phyloP scores from a whole-genome alignment of 1,140 invertebrate genomes.

The Drosophila elegans region DNA sequence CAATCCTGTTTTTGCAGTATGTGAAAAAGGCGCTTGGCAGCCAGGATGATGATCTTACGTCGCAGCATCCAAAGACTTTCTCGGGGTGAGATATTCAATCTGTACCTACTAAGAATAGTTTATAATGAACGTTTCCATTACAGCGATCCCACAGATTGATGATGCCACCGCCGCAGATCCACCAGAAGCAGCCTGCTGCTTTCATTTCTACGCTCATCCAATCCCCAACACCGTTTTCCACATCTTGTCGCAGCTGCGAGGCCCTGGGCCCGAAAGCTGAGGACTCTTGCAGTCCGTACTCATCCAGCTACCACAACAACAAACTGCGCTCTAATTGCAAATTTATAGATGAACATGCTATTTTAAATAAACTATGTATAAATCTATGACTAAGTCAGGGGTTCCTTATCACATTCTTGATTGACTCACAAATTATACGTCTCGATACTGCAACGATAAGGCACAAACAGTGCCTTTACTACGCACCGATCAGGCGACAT shows the following conservation, averaged over 20 bases:
- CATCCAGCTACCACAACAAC: slow-evolving; percentile 39
- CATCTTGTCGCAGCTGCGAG: slow-evolving; percentile 17
- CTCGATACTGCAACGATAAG: slow-evolving; percentile 48
- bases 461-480: slow-evolving; percentile 24
- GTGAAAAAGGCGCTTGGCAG: slow-evolving; percentile 90
- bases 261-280: slow-evolving; percentile 34
- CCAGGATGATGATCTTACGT: slow-evolving; percentile 88
- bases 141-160: slow-evolving; percentile 84
- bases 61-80: slow-evolving; percentile 86
- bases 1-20: slow-evolving; percentile 85
- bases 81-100: slow-evolving; percentile 59
- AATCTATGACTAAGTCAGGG: slow-evolving; percentile 60
- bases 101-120: neutral
- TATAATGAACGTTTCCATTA: neutral
- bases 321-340: slow-evolving; percentile 54
- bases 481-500: slow-evolving; percentile 63
- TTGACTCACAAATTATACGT: slow-evolving; percentile 26
- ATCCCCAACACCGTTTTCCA: slow-evolving; percentile 18
- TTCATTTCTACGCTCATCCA: slow-evolving; percentile 43
- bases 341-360: slow-evolving; percentile 75
- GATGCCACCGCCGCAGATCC: slow-evolving; percentile 34
- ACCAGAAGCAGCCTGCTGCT: slow-evolving; percentile 34
- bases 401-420: slow-evolving; percentile 43
- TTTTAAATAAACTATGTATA: slow-evolving; percentile 80
- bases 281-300: slow-evolving; percentile 24